A percentile compares a stretch with the other conserved stretches of the same genome.
phyloP scores from a whole-genome alignment of 2,113 vertebrate species.

The Brienomyrus longianalis region DNA sequence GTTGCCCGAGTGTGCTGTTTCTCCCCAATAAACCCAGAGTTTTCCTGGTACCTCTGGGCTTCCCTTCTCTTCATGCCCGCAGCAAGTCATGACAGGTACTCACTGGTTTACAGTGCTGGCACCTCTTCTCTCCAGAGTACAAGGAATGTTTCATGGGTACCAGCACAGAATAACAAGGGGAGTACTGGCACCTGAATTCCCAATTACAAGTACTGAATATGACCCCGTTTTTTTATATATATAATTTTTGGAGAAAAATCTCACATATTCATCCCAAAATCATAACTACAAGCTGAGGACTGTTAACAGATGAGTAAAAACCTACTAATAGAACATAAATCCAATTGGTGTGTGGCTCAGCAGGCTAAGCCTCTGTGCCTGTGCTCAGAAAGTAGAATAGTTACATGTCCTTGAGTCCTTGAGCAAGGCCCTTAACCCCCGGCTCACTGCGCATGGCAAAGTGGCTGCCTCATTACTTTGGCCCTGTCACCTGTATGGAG shows the following conservation, averaged over 20 bases:
- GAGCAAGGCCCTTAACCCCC: neutral
- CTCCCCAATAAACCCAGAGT: no score
- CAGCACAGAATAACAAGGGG: neutral
- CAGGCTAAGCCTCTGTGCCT: neutral
- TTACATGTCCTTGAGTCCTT: neutral
- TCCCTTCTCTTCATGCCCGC: no score
- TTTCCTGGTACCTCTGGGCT: no score
- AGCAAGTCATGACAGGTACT: neutral
- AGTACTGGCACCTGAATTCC: neutral
- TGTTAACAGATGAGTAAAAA: neutral
- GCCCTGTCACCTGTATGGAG: neutral
- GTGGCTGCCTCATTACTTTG: no score
- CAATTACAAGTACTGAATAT: neutral
- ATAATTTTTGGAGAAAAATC: neutral
- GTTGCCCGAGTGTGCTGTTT: no score
- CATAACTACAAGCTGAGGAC: neutral
- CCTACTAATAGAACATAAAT: neutral
- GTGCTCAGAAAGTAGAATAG: neutral
- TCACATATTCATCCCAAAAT: neutral
- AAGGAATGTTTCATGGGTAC: neutral
- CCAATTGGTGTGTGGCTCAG: neutral
- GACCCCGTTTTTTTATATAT: neutral
- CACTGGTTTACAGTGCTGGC: neutral
- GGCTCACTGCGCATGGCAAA: neutral
- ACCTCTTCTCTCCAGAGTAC: neutral